phyloP scores from a whole-genome alignment of 2,797 vertebrate species.

The Dendrocincla tyrannina region DNA sequence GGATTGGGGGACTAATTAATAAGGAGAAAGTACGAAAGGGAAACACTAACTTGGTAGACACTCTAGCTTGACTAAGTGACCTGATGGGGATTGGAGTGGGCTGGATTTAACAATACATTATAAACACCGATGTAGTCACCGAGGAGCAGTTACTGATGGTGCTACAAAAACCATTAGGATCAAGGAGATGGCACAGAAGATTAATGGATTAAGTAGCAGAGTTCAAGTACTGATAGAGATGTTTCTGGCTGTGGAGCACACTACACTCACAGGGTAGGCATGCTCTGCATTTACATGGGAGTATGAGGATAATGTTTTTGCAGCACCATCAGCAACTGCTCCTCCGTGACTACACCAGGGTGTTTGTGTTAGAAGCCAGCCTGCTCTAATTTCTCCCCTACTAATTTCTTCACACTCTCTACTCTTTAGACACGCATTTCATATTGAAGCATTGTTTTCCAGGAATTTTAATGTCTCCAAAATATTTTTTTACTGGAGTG shows the following conservation, averaged over 20 bases:
- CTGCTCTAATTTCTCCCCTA: background rate
- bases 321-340: background rate
- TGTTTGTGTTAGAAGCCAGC: background rate
- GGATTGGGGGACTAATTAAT: background rate
- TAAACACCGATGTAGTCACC: background rate
- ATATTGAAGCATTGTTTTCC: background rate
- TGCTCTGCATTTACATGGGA: background rate
- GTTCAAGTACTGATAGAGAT: background rate
- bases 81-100: background rate
- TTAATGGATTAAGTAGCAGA: background rate
- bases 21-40: background rate
- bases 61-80: background rate
- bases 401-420: background rate
- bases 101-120: fast-evolving
- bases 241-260: background rate
- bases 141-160: background rate
- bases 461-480: background rate
- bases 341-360: background rate
- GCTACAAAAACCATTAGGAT: background rate
- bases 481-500: background rate
- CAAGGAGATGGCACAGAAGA: background rate
- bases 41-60: background rate
- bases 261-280: fast-evolving
- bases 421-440: background rate
- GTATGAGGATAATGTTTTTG: too few relatives aligned